A percentile compares a stretch with the other conserved stretches of the same genome.
Conservation (phyloP, 2,797 vertebrate species). For the Naso thynnoides region DNA sequence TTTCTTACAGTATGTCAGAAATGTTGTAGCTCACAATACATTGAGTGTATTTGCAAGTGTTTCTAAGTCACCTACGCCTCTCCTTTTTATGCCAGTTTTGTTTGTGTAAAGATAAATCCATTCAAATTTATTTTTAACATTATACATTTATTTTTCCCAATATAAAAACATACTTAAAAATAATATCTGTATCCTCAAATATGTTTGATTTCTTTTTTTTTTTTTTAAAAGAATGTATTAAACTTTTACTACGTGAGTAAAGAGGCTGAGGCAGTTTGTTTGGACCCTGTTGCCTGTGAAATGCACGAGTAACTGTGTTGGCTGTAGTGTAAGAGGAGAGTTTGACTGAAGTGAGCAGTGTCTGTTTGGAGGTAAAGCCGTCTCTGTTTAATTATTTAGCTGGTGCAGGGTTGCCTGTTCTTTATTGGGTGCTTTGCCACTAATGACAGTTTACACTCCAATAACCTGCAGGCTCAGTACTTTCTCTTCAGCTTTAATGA, state of each 20-base stretch:
- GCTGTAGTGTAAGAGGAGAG: slow-evolving; percentile 70
- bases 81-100: not conserved
- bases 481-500: slow-evolving; percentile 21
- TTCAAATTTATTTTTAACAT: too few species aligned
- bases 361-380: slow-evolving; percentile 67
- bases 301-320: slow-evolving; percentile 36
- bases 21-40: not conserved
- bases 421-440: slow-evolving; percentile 47
- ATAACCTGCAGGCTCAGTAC: not conserved
- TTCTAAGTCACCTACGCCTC: not conserved
- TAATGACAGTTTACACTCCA: slow-evolving; percentile 49
- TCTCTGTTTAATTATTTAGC: slow-evolving; percentile 82
- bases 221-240: not conserved
- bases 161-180: not conserved
- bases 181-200: not conserved
- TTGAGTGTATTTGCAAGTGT: not conserved
- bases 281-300: slow-evolving; percentile 14
- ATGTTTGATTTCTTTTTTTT: not conserved
- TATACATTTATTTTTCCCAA: not conserved
- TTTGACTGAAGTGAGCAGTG: slow-evolving; percentile 66
- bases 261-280: not conserved
- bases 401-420: slow-evolving; percentile 42
- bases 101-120: not conserved
- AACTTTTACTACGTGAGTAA: not conserved
- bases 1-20: not conserved